Percentiles rank a stretch among this genome's conserved stretches.
These are phyloP conservation scores for Sceloporus tristichus DNA, from an alignment of 2,113 vertebrate genomes.

Conservation along the genomic window DNA sequence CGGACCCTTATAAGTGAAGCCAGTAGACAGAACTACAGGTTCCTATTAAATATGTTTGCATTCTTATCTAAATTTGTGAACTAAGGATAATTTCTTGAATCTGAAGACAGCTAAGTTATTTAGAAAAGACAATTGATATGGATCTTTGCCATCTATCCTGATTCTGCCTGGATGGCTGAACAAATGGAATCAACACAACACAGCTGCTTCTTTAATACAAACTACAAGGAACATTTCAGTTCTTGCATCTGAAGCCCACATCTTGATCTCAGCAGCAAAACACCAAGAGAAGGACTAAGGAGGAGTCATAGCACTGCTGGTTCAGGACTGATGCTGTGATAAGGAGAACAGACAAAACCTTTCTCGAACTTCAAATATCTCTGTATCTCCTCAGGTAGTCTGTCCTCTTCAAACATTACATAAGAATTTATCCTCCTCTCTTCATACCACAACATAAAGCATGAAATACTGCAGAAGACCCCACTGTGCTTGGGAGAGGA, in stretches of 20 bases:
- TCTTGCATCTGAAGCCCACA: neutral
- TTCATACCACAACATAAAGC: neutral
- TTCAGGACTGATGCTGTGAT: slow-evolving; percentile 3
- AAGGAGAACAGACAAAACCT: neutral
- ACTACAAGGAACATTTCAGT: neutral
- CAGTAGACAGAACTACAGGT: neutral
- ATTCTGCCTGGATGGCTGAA: neutral
- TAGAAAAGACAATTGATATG: neutral
- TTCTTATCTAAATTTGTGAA: neutral
- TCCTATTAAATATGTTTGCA: neutral
- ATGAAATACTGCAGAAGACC: neutral
- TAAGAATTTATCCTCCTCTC: neutral
- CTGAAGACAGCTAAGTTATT: neutral
- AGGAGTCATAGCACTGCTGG: neutral
- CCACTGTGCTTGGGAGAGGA: neutral
- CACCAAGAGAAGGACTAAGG: neutral
- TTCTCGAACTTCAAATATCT: neutral
- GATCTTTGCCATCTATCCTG: neutral
- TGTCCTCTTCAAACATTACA: neutral
- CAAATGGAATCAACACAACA: neutral
- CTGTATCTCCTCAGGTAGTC: neutral
- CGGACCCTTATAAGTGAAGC: neutral
- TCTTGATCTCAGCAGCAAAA: slow-evolving; percentile 28
- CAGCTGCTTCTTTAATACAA: neutral
- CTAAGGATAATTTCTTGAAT: neutral